Evolutionary conservation across 2,888 invertebrate genomes (phyloP).

Genomic region (Microchrysa polita): DNA sequence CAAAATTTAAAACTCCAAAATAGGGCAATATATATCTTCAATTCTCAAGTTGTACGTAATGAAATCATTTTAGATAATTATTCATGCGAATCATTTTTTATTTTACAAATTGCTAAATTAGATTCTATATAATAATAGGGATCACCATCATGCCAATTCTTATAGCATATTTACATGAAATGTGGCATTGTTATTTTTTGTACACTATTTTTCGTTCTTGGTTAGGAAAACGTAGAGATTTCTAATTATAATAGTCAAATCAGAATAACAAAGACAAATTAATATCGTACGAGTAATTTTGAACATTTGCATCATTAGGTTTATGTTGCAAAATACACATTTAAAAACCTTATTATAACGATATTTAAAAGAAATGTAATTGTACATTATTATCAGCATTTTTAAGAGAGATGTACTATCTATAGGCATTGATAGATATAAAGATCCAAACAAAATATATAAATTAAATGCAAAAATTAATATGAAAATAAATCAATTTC

Average conservation of each 20-base stretch:
- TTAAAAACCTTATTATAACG: constrained; percentile 10
- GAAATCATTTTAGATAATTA: too few species aligned
- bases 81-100: too few species aligned
- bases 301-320: neutral
- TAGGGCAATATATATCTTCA: neutral
- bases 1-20: neutral
- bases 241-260: too few species aligned
- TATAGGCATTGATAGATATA: neutral
- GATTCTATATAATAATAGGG: too few species aligned
- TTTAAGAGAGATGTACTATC: constrained; percentile 40
- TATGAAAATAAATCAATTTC: neutral
- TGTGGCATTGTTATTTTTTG: too few species aligned
- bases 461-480: neutral
- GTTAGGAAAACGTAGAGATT: too few species aligned
- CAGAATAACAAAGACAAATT: neutral
- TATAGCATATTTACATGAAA: too few species aligned
- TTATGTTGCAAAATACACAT: neutral
- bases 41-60: neutral
- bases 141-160: too few species aligned
- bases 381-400: constrained; percentile 33
- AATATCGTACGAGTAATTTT: too few species aligned
- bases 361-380: constrained; percentile 6
- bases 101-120: too few species aligned
- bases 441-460: neutral
- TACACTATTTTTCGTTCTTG: too few species aligned